These are phyloP conservation scores for Mactra quadrangularis DNA, from an alignment of 1,140 invertebrate species.

Conservation along the genomic window DNA sequence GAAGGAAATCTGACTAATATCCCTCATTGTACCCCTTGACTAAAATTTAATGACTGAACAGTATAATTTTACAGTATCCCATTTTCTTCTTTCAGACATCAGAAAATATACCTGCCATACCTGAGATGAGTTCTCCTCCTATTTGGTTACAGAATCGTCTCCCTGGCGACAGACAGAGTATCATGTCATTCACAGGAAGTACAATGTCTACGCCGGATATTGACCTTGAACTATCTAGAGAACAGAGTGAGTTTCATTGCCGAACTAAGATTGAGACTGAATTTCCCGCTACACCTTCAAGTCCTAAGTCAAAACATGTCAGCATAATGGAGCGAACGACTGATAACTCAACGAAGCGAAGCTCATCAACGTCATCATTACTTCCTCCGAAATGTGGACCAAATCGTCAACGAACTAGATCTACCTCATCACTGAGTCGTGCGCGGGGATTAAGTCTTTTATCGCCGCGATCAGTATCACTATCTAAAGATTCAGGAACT, in stretches of 20 bases:
- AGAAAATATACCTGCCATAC: constrained; percentile 71
- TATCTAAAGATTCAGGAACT: constrained; percentile 53
- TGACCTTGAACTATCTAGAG: not conserved
- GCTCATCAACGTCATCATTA: constrained; percentile 67
- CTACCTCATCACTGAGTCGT: constrained; percentile 54
- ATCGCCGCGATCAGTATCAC: constrained; percentile 1
- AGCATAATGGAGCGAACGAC: constrained; percentile 69
- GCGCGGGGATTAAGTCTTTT: constrained; percentile 40
- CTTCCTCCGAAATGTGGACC: constrained; percentile 46
- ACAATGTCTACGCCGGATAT: constrained; percentile 39
- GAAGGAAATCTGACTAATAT: too few species aligned
- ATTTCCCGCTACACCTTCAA: constrained; percentile 79
- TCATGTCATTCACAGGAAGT: constrained; percentile 63
- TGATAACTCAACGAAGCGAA: constrained; percentile 64
- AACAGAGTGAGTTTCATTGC: constrained; percentile 51
- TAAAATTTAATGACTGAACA: too few species aligned
- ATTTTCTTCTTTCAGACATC: constrained; percentile 64
- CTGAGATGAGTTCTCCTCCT: constrained; percentile 78
- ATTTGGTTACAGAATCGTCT: constrained; percentile 74
- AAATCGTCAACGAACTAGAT: constrained; percentile 54
- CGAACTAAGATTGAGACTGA: constrained; percentile 80
- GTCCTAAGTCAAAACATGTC: constrained; percentile 80
- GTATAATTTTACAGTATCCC: too few species aligned
- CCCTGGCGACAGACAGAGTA: constrained; percentile 47
- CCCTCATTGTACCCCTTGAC: not conserved